Base-by-base conservation (phyloP, 2,113 vertebrate genomes). In the Urocynchramus pylzowi region DNA sequence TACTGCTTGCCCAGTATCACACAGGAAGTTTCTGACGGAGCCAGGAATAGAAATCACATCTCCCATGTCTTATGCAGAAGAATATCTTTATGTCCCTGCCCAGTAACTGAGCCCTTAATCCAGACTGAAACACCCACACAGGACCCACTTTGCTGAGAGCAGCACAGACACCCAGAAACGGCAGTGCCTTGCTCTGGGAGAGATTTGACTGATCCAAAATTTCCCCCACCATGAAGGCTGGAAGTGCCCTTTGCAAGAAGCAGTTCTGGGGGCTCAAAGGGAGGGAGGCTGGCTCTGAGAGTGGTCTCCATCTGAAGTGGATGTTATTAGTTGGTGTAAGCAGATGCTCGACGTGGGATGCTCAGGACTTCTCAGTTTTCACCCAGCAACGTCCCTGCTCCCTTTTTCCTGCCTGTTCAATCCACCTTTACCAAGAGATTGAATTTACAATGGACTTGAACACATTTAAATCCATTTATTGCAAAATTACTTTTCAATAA, bases 401-500 rank as follows among this genome's bases (percentile, higher is more conserved):
- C 92, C 20, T 71, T 92, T 95, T 78, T 95, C 96, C 97, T 31
- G 44, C 93, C 93, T 90, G 89, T 89, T 92, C 96, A 91, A 83
- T 64, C 97, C 97, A 91, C 97, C 97, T 97, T 97, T 95, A 93
- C 95, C 76, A 33, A 61, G 86, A 98, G 98, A 98, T 97, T 98
- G 98, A 98, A 98, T 98, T 98, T 98, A 98, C 96, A 93, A 89
- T 91, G 69, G 97, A 97, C 98, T 97, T 56, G 93, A 97, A 98
- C 98, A 98, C 98, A 98, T 98, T 98, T 98, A 98, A 98, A 98
- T 97, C 97, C 97, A 98, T 98, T 98, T 98, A 98, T 98, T 98
- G 97, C 98, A 98, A 99, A 98, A 98, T 98, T 98, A 98, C 98
- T 98, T 98, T 98, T 98, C 97, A 97, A 98, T 98, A 98, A 98